Evolutionary conservation across 2,113 vertebrate genomes (phyloP).

Genomic region (Hymenochirus boettgeri): DNA sequence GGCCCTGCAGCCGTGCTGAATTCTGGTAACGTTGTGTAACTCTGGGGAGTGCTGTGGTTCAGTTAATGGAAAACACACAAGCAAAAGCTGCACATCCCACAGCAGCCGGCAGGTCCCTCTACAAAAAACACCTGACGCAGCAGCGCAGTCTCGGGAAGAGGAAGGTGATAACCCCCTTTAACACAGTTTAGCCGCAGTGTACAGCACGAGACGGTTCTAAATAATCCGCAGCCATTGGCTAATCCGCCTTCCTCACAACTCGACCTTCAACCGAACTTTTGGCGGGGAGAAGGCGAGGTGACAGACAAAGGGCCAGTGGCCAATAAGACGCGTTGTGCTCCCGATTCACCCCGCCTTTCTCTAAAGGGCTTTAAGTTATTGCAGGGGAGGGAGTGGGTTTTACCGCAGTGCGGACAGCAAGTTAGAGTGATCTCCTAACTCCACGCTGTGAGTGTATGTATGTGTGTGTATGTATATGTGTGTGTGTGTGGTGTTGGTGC

Average conservation of each 20-base stretch:
- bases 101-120: too few relatives aligned
- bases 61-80: too few relatives aligned
- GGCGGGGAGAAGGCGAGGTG: neutral
- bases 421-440: conserved; percentile 17
- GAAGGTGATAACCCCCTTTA: too few relatives aligned
- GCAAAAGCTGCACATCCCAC: too few relatives aligned
- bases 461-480: conserved; percentile 42
- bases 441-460: conserved; percentile 44
- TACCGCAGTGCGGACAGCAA: conserved; percentile 5
- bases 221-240: conserved; percentile 52
- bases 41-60: too few relatives aligned
- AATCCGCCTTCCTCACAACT: conserved; percentile 47
- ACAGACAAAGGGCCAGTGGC: neutral
- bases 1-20: too few relatives aligned
- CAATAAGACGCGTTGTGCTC: conserved; percentile 4
- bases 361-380: neutral
- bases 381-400: neutral
- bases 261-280: conserved; percentile 50
- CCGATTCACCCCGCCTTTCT: neutral
- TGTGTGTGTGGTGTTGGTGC: conserved; percentile 43
- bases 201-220: too few relatives aligned
- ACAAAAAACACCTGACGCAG: too few relatives aligned
- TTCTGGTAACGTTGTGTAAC: too few relatives aligned
- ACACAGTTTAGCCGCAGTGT: too few relatives aligned
- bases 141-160: too few relatives aligned